Percentiles rank a stretch among this genome's conserved stretches.
These are phyloP conservation scores for Takifugu bimaculatus DNA, from an alignment of 2,113 vertebrate genomes.

Conservation along the genomic window DNA sequence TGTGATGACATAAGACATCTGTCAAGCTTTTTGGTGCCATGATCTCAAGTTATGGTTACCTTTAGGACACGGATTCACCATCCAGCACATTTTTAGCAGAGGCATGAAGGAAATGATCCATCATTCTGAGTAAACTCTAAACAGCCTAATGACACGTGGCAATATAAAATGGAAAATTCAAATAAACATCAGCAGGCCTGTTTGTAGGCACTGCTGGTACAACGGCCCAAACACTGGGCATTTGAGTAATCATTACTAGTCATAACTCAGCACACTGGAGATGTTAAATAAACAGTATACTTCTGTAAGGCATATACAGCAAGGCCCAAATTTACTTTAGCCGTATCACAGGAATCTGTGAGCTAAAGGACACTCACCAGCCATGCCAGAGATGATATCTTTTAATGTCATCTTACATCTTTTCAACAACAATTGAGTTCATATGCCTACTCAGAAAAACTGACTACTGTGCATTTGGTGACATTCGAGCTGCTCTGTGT, in stretches of 20 bases:
- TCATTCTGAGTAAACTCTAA: conserved; percentile 75
- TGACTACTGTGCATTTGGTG: conserved; percentile 40
- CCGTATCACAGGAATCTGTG: conserved; percentile 75
- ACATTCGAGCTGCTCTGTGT: conserved; percentile 46
- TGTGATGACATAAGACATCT: conserved; percentile 48
- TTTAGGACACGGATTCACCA: conserved; percentile 28
- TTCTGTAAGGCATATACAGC: conserved; percentile 77
- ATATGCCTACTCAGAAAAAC: conserved; percentile 24
- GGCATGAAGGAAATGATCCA: conserved; percentile 74
- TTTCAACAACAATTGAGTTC: conserved; percentile 38
- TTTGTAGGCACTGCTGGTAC: conserved; percentile 75
- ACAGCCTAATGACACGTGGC: conserved; percentile 77
- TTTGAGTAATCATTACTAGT: conserved; percentile 79
- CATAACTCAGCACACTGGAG: conserved; percentile 75
- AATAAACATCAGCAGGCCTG: conserved; percentile 78
- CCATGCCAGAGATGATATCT: conserved; percentile 50
- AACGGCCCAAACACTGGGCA: conserved; percentile 75
- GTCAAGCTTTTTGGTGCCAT: conserved; percentile 20
- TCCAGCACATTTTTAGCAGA: conserved; percentile 37
- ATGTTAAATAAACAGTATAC: conserved; percentile 82
- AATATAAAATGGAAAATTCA: conserved; percentile 84
- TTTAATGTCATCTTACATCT: conserved; percentile 53
- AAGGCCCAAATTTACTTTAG: conserved; percentile 78
- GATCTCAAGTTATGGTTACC: conserved; percentile 24
- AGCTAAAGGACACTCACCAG: conserved; percentile 71